Evolutionary conservation across 2,113 vertebrate genomes (phyloP).

Genomic region (Tauraco erythrolophus): DNA sequence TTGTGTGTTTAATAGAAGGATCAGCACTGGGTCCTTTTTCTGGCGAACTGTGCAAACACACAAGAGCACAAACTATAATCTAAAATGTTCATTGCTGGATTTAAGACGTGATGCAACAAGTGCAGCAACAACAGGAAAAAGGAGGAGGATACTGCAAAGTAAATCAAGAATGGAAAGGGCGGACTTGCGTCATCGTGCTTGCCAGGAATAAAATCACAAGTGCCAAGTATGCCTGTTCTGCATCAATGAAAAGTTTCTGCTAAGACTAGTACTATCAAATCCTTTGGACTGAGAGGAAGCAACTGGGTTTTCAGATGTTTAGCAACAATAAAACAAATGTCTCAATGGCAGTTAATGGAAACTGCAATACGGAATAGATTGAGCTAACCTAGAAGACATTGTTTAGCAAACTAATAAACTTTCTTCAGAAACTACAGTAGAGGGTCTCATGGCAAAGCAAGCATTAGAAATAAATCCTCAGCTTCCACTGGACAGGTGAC

Average conservation of each 20-base stretch:
- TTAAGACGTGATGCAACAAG: slow-evolving; percentile 16
- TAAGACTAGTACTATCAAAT: neutral
- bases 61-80: neutral
- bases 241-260: slow-evolving; percentile 9
- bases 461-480: neutral
- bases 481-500: slow-evolving; percentile 41
- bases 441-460: neutral
- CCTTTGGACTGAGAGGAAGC: neutral
- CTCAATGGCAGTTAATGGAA: neutral
- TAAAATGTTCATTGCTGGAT: neutral
- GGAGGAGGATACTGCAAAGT: neutral
- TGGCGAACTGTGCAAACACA: neutral
- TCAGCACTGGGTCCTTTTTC: neutral
- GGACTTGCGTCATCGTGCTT: neutral
- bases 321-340: slow-evolving; percentile 13
- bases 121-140: neutral
- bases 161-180: neutral
- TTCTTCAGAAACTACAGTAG: neutral
- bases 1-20: neutral
- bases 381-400: neutral
- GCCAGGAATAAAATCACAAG: neutral
- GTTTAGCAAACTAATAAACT: neutral
- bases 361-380: neutral
- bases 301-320: neutral
- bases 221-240: neutral